Evolutionary conservation across 92 coral and sea anemone species (phyloP), one percentile per base, ranked within the genome.

Genomic region (Porites lobata): DNA sequence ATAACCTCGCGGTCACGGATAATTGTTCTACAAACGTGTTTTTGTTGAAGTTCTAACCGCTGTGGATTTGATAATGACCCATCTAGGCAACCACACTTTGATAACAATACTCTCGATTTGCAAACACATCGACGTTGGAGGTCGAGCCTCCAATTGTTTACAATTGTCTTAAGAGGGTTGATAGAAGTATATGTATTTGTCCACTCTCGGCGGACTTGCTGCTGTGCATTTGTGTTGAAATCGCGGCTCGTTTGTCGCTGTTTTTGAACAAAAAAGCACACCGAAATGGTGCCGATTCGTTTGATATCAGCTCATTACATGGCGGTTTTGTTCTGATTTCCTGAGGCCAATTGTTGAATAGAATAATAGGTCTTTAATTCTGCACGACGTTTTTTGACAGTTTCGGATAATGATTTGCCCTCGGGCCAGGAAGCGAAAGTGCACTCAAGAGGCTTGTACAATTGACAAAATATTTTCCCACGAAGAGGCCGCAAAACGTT

Each of bases 391-490:
- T 54, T 75, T 53, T 53, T 85, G 89, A 85, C 89, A 85, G 76
- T 38, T 85, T 57, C 8, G 68, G 77, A 70, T 70, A 82, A 67
- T 77, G 65, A 89, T 64, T 72, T 63, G 86, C 92, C 84, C 86
- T 65, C 21, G n/a, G 71, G 85, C 81, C 89, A 79, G 95, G 93
- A 93, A 90, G 80, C 86, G 22, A 38, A 92, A 82, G 90, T 89
- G 91, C 38, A 77, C 81, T 86, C 89, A 73, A 87, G 85, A 24
- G 65, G 94, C 83, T 88, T 90, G 88, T 83, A 82, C 86, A 90
- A 93, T 89, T 82, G 78, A 26, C 82, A 61, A 95, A 86, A 80
- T 92, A 93, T 95, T 95, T 95, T 95, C 96, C 96, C 98, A 93
- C 96, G 96, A 94, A 89, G 80, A 72, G 65, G 90, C 92, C 96